Evolutionary conservation across 2,888 invertebrate genomes (phyloP).

Genomic region (Eupeodes latifasciatus): DNA sequence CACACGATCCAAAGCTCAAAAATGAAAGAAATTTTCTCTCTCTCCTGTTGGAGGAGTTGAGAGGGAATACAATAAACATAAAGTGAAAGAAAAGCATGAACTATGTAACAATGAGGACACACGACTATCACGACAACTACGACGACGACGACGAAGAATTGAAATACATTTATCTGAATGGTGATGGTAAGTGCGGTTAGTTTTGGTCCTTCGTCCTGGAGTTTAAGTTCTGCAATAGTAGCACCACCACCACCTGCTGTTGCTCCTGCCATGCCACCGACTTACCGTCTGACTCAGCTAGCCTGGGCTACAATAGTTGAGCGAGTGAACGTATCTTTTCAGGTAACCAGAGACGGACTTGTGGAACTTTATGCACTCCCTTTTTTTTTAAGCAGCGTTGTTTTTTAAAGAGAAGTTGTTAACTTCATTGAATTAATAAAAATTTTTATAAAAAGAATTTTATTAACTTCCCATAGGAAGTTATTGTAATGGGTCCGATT

Average conservation of each 20-base stretch:
- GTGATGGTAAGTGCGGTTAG: slow-evolving; percentile 35
- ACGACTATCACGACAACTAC: slow-evolving; percentile 14
- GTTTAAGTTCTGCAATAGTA: slow-evolving; percentile 1
- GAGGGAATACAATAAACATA: slow-evolving; percentile 24
- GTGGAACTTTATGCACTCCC: background rate
- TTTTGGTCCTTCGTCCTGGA: slow-evolving; percentile 16
- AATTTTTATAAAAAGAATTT: too few species aligned
- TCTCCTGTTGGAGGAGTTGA: background rate
- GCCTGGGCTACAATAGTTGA: too few species aligned
- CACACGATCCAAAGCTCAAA: slow-evolving; percentile 24
- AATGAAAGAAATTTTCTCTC: slow-evolving; percentile 14
- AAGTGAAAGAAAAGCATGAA: slow-evolving; percentile 47
- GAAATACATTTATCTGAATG: slow-evolving; percentile 74
- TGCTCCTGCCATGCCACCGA: background rate
- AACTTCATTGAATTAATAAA: too few species aligned
- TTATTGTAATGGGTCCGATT: too few species aligned
- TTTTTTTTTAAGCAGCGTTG: too few species aligned
- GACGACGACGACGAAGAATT: slow-evolving; percentile 37
- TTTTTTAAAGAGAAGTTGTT: too few species aligned
- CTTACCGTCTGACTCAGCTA: too few species aligned
- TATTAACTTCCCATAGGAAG: too few species aligned
- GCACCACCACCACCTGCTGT: background rate
- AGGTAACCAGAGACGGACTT: slow-evolving; percentile 3
- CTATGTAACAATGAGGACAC: slow-evolving; percentile 56
- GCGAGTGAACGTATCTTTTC: slow-evolving; percentile 19